Base-by-base conservation (phyloP, 2,797 vertebrate genomes). In the Neopelma chrysocephalum region DNA sequence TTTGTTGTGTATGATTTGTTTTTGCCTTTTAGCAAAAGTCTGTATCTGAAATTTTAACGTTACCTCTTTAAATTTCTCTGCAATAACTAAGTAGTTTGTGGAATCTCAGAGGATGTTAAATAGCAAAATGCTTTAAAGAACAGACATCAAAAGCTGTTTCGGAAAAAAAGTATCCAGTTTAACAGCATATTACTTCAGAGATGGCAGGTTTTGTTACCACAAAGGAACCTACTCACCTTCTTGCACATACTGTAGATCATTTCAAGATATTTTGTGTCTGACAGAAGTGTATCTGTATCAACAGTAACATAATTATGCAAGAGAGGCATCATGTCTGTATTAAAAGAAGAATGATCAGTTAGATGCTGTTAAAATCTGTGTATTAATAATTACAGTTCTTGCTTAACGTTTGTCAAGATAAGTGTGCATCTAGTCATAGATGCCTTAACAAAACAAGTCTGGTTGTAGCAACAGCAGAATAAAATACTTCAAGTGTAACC, bases 211-310 rank as follows among this genome's bases (percentile, higher is more conserved):
- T 57, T 78, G 22, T 62, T 78, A 71, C 34, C 65, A 61, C 50
- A 56, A 32, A 71, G 31, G 5, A 56, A 79, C 62, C 50, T 66
- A 93, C 97, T 90, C 98, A 99, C 99, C 99, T 99, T 99, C 98
- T 99, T 99, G 98, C 99, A 99, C 99, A 99, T 99, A 98, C 98
- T 99, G 97, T 99, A 99, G 96, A 99, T 99, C 97, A 99, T 99
- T 98, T 99, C 99, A 98, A 99, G 98, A 88, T 99, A 99, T 97
- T 99, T 99, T 91, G 99, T 99, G 97, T 99, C 99, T 58, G 99
- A 99, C 29, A 99, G 95, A 93, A 99, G 99, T 1, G 99, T 99
- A 96, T 99, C 99, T 78, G 99, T 99, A 95, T 99, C 99, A 87
- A 99, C 99, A 66, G 99, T 99, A 95, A 99, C 98, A 19, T 99